phyloP scores from a whole-genome alignment of 1,140 invertebrate genomes.

The Drosophila teissieri region DNA sequence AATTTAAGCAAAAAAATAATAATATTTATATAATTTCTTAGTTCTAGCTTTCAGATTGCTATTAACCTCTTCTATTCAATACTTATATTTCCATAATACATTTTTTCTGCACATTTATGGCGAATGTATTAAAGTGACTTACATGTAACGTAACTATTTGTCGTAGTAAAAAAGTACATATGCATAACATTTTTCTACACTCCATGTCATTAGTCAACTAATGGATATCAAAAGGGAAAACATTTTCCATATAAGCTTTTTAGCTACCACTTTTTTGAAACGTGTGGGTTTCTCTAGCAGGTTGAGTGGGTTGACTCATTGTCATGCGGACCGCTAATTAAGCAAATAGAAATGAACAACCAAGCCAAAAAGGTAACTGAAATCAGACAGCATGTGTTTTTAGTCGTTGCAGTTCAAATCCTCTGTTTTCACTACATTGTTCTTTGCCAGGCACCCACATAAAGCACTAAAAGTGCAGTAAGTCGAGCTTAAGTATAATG shows the following conservation, averaged over 20 bases:
- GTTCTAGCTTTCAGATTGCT: background rate
- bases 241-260: constrained; percentile 47
- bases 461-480: constrained; percentile 1
- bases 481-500: constrained; percentile 32
- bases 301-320: constrained; percentile 13
- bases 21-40: background rate
- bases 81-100: too few species aligned
- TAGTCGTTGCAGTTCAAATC: background rate
- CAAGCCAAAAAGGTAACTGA: constrained; percentile 15
- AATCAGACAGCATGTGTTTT: constrained; percentile 7
- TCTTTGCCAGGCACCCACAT: constrained; percentile 1
- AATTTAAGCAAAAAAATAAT: background rate
- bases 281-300: constrained; percentile 1
- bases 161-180: background rate
- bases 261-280: constrained; percentile 26
- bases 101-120: too few species aligned
- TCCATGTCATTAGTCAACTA: background rate
- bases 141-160: background rate
- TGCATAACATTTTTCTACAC: background rate
- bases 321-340: constrained; percentile 67
- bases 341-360: constrained; percentile 38
- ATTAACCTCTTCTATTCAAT: too few species aligned
- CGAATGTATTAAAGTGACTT: too few species aligned
- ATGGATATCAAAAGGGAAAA: constrained; percentile 6
- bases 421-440: background rate